These are phyloP conservation scores for Sarcoramphus papa DNA, from an alignment of 2,797 vertebrate species.

Conservation along the genomic window DNA sequence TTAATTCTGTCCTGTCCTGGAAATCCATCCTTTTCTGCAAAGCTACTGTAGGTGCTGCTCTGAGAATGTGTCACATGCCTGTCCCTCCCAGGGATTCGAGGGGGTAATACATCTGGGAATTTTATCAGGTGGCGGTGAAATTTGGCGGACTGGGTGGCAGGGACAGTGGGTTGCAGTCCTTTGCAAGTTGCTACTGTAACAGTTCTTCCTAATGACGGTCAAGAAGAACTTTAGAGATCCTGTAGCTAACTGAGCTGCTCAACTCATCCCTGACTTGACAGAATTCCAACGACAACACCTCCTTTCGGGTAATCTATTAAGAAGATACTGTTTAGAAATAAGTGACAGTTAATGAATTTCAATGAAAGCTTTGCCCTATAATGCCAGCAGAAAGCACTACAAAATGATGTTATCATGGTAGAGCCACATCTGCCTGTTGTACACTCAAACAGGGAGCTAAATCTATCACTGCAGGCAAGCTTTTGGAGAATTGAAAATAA, in stretches of 20 bases:
- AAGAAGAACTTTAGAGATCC: neutral
- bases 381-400: neutral
- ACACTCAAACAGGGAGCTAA: neutral
- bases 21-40: neutral
- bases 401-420: rapidly evolving
- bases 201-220: neutral
- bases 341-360: neutral
- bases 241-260: neutral
- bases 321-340: neutral
- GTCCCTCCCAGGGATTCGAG: neutral
- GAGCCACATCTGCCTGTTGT: neutral
- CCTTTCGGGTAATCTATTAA: neutral
- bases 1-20: neutral
- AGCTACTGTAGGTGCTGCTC: neutral
- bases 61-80: neutral
- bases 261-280: neutral
- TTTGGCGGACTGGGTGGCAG: neutral
- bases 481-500: neutral
- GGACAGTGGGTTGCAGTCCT: neutral
- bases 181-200: neutral
- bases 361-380: neutral
- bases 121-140: neutral
- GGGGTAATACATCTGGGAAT: neutral
- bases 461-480: neutral
- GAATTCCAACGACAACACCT: neutral